These are phyloP conservation scores for Tortrix viridana DNA, from an alignment of 2,888 invertebrate genomes.

Conservation along the genomic window DNA sequence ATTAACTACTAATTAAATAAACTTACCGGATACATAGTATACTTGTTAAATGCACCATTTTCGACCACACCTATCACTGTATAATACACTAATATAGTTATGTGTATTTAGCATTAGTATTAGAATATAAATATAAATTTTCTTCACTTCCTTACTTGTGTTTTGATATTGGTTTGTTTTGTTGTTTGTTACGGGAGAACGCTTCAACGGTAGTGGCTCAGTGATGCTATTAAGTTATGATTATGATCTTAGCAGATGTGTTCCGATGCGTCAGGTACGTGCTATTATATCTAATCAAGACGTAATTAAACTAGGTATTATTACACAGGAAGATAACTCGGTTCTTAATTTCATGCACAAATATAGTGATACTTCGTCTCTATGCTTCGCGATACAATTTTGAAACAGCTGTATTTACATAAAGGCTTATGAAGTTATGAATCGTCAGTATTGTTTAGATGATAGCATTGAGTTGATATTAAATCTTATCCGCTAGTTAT, in stretches of 20 bases:
- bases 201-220: not conserved
- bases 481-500: no score
- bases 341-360: slow-evolving; percentile 6
- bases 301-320: slow-evolving; percentile 47
- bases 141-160: not conserved
- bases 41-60: slow-evolving; percentile 57
- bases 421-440: not conserved
- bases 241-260: slow-evolving; percentile 39
- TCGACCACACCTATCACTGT: slow-evolving; percentile 11
- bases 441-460: not conserved
- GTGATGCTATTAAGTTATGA: slow-evolving; percentile 42
- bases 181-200: slow-evolving; percentile 15
- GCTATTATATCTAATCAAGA: slow-evolving; percentile 57
- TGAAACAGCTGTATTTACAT: not conserved
- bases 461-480: not conserved
- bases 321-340: slow-evolving; percentile 20
- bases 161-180: slow-evolving; percentile 19
- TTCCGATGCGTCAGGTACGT: slow-evolving; percentile 38
- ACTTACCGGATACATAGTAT: slow-evolving; percentile 59
- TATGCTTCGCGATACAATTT: not conserved
- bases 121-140: not conserved
- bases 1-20: no score
- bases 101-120: not conserved
- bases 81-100: not conserved
- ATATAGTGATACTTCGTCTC: not conserved